Base-by-base conservation (phyloP, 2,888 invertebrate species). In the Conops quadrifasciatus region DNA sequence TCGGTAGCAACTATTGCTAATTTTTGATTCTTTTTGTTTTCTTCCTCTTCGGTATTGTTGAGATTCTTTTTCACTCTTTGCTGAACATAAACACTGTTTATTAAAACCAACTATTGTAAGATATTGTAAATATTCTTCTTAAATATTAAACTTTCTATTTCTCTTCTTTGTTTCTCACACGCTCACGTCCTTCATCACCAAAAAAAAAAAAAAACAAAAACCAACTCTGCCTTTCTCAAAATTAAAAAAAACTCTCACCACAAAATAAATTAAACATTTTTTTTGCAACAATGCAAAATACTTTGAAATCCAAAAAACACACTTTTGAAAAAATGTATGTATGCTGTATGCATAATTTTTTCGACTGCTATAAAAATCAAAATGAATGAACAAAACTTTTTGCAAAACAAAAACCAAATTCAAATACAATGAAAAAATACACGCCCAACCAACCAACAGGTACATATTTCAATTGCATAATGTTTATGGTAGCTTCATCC, bases 401-500 rank as follows among this genome's bases (percentile, higher is more conserved):
- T 67, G 53, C 47, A 49, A 73, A 71, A 64, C 13, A 47, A 36
- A 36, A 36, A 45, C 16, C 21, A 21, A 45, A 45, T 21, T 43
- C 65, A 51, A 66, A 60, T 51, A 49, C 66, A 67, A 60, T 60
- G n/a, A 70, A 70, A 63, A 75, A 80, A 80, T 78, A 83, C 82
- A 83, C 83, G 84, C 84, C 83, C 84, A 83, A 83, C 83, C 83
- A 83, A 83, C 83, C 83, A 84, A 88, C 84, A 92, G 94, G 94
- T 87, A 97, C 97, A 80, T 97, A 97, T 89, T 98, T 98, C 91
- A 97, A 97, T 90, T 97, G 97, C 89, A 97, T 97, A 89, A 98
- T 98, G 98, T 96, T 98, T 88, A 97, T 98, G 97, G 97, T 97
- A 88, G 97, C 97, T 82, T 95, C 97, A 83, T 97, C 97, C 78